Base-by-base conservation (phyloP, 2,888 invertebrate genomes). In the Helleia helle region DNA sequence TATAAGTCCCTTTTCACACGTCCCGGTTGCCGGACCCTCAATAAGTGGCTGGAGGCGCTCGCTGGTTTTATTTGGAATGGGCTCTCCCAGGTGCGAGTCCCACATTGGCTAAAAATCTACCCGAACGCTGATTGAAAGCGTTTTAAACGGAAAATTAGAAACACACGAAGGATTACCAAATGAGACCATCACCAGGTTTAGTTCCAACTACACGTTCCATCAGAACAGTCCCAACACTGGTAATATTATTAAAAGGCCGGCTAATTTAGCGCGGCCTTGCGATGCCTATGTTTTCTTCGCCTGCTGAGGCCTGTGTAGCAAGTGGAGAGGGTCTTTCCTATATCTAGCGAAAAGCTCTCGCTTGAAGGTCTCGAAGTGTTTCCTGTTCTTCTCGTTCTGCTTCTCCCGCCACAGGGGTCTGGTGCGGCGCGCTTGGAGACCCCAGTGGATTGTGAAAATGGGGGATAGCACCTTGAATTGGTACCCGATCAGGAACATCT, bases 391-490 rank as follows among this genome's bases (percentile, higher is more conserved):
- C 56, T 90, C 91, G 71, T 95, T 95, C 62, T 96, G 95, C 44
- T 92, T 90, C 67, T 95, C 95, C 29, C 95, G 86, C 95, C 95
- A 95, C 1, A 91, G 88, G 0, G 95, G 95, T 14, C 94, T 86
- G 27, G 89, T 88, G 56, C 91, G 88, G 42, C 93, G 90, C 18
- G 90, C 90, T 65, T 95, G 95, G 2, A 96, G 77, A 0, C 95
- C 95, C 93, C 95, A 95, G 64, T 96, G 96, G 38, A 93, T 93
- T 0, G 95, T 94, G 76, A 95, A 96, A 36, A 94, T 90, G 0
- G 95, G 95, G 0, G 95, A 93, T 7, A 96, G 86, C 0, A 96
- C 95, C 58, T 90, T 88, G 77, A 96, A 95, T 65, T 93, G 91
- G 77, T 93, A 96, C 4, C 95, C 95, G 31, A 94, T 91, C 18